Base-by-base conservation (phyloP, 2,888 invertebrate genomes). In the Onchidella celtica region DNA sequence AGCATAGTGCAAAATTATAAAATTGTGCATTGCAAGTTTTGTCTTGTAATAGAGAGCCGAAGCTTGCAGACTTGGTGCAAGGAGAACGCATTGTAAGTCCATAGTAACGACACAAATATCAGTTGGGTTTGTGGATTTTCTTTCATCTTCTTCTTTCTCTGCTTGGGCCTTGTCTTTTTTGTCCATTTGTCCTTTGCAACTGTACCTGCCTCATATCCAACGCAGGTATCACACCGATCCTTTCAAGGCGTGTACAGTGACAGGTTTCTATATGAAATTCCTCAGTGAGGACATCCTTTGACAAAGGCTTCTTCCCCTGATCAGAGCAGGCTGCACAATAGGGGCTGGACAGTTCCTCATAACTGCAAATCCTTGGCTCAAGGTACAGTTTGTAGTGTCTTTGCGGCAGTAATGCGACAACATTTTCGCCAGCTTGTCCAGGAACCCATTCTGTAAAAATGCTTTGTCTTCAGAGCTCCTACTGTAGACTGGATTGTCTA, bases 11-110 rank as follows among this genome's bases (percentile, higher is more conserved):
- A 55, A 74, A 32, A 74, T 57, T 34, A 17, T 47, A 47, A 6
- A 47, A 17, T 47, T 47, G 47, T 47, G 47, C 47, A 17, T 47
- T 47, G 47, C 47, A 47, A 47, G 47, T 47, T 47, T 47, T 47
- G 80, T 74, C 34, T 68, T 73, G 38, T 63, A 80, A 24, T 80
- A 74, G 24, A 34, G 73, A 17, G 74, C n/a, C n/a, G n/a, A n/a
- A n/a, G n/a, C 65, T n/a, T 65, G 27, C 3, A 80, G 27, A 11
- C 36, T 21, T 29, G 79, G 74, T 17, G 66, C 57, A 17, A 79
- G 38, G 17, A 79, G 36, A 32, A 79, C 79, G 21, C 9, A 32
- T 38, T 80, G 74, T 27, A 74, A 9, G 32, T 74, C 80, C 47
- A 75, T 57, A 3, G n/a, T 38, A 47, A 47, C 47, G 47, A 47